These are phyloP conservation scores for Muricea muricata DNA, from an alignment of 92 coral and sea anemone genomes.

Conservation along the genomic window DNA sequence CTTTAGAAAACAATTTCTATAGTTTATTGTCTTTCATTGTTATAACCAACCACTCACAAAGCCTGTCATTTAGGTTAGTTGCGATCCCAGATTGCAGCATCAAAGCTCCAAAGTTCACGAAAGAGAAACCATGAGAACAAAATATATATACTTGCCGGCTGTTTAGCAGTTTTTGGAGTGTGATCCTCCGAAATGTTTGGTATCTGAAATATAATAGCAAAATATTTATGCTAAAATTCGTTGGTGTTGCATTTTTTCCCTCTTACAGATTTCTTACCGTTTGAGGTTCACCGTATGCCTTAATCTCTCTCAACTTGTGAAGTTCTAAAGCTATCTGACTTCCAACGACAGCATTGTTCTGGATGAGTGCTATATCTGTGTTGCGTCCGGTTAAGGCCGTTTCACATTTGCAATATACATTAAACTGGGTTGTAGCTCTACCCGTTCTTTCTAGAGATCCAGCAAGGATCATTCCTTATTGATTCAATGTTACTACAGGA, in stretches of 20 bases:
- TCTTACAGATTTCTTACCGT: background rate
- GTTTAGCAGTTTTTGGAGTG: constrained; percentile 17
- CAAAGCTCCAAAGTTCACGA: too few relatives aligned
- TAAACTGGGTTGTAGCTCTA: too few relatives aligned
- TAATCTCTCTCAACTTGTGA: constrained; percentile 65
- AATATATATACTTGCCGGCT: constrained; percentile 6
- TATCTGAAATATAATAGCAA: background rate
- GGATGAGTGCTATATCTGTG: constrained; percentile 76
- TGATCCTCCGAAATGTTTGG: background rate
- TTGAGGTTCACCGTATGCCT: constrained; percentile 42
- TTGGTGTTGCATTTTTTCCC: too few relatives aligned
- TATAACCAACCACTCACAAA: too few relatives aligned
- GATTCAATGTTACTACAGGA: too few relatives aligned
- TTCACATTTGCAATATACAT: too few relatives aligned
- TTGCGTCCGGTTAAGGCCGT: background rate
- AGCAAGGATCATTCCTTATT: too few relatives aligned
- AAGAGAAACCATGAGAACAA: background rate
- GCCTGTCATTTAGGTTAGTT: too few relatives aligned
- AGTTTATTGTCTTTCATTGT: too few relatives aligned
- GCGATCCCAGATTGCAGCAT: too few relatives aligned
- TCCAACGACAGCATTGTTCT: constrained; percentile 83
- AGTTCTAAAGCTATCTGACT: constrained; percentile 93
- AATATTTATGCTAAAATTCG: background rate
- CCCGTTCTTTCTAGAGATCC: too few relatives aligned
- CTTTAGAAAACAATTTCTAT: too few relatives aligned